phyloP scores from a whole-genome alignment of 2,113 vertebrate species.

The Hemiprocne comata region DNA sequence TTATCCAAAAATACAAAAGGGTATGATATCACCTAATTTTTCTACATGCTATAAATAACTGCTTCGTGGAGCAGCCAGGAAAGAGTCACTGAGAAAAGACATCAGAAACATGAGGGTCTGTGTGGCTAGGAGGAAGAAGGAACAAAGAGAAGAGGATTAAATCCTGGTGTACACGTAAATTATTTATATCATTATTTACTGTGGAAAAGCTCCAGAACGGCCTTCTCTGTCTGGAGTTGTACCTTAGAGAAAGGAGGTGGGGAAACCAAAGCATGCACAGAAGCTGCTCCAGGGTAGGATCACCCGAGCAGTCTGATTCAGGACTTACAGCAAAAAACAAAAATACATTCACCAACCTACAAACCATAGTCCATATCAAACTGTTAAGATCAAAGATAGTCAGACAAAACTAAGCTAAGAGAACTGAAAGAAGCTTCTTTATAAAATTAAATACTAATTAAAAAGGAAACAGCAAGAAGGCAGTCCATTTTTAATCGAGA shows the following conservation, averaged over 20 bases:
- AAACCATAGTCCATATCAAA: not conserved
- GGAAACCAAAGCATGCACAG: not conserved
- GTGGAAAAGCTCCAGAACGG: not conserved
- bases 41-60: not conserved
- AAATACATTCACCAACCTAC: not conserved
- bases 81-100: not conserved
- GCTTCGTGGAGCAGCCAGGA: not conserved
- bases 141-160: not conserved
- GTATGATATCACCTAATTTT: not conserved
- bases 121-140: not conserved
- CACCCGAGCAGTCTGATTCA: not conserved
- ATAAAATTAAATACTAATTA: not conserved
- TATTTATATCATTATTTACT: not conserved
- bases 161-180: not conserved
- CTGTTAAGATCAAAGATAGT: not conserved
- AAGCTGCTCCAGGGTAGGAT: not conserved
- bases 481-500: not conserved
- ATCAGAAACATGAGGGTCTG: not conserved
- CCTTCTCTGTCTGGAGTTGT: not conserved
- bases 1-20: not conserved
- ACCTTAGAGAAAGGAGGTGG: not conserved
- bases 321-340: not conserved
- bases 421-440: not conserved
- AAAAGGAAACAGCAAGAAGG: not conserved
- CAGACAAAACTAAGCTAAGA: not conserved